Evolutionary conservation across 2,888 invertebrate species (phyloP).

Genomic region (Lepidochrysops patricia): DNA sequence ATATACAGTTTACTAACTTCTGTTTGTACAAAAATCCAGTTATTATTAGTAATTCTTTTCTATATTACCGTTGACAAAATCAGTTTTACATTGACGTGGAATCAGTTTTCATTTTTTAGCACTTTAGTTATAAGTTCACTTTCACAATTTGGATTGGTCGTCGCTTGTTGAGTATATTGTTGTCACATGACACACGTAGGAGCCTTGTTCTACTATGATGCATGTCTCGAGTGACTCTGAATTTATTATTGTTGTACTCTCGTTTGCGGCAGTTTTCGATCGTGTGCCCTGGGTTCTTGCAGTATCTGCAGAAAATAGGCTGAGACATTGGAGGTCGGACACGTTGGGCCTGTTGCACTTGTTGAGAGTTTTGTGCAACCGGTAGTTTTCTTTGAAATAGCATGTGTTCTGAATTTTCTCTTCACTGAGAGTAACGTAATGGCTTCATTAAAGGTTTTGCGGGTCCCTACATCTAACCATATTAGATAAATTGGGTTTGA

Average conservation of each 20-base stretch:
- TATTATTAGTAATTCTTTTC: neutral
- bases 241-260: neutral
- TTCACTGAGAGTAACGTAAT: too few relatives aligned
- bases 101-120: neutral
- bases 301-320: neutral
- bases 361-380: too few relatives aligned
- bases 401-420: too few relatives aligned
- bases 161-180: neutral
- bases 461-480: too few relatives aligned
- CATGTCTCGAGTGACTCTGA: constrained; percentile 2
- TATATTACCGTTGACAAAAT: neutral
- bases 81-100: neutral
- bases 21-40: neutral
- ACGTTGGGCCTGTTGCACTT: too few relatives aligned
- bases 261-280: neutral
- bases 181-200: neutral
- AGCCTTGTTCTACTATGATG: neutral
- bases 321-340: neutral
- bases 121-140: neutral
- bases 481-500: neutral
- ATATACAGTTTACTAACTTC: neutral
- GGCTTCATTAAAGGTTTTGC: too few relatives aligned
- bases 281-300: neutral
- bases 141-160: neutral
- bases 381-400: too few relatives aligned